Evolutionary conservation across 23 tunicate genomes (phyloP).

Genomic region (Trididemnum clinides): DNA sequence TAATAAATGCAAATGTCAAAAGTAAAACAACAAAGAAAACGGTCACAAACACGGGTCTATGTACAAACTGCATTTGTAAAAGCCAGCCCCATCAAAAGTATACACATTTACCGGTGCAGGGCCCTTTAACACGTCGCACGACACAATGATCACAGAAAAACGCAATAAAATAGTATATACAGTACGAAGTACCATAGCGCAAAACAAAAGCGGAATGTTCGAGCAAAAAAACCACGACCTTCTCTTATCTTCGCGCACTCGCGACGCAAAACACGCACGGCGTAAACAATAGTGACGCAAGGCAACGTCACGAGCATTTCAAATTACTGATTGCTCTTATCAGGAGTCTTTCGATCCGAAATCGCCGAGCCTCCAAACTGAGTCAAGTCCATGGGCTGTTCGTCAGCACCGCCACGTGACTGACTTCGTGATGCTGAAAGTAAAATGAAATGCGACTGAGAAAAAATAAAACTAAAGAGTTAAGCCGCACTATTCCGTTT

Average conservation of each 20-base stretch:
- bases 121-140: neutral
- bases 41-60: neutral
- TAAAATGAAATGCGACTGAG: too few relatives aligned
- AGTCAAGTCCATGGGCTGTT: slow-evolving; percentile 74
- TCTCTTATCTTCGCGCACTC: neutral
- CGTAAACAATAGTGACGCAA: neutral
- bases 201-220: neutral
- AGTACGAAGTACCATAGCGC: neutral
- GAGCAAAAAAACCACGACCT: neutral
- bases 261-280: neutral
- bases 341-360: slow-evolving; percentile 52
- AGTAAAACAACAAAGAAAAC: neutral
- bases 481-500: too few relatives aligned
- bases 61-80: neutral
- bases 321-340: slow-evolving; percentile 58
- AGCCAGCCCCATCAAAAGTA: neutral
- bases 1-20: neutral
- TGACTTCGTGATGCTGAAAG: slow-evolving; percentile 42
- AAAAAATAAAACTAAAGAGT: too few relatives aligned
- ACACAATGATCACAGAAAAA: neutral
- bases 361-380: slow-evolving; percentile 32
- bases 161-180: neutral
- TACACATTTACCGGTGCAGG: neutral
- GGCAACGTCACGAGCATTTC: neutral
- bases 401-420: slow-evolving; percentile 59